phyloP scores from a whole-genome alignment of 2,888 invertebrate species.

The Hyposoter didymator region DNA sequence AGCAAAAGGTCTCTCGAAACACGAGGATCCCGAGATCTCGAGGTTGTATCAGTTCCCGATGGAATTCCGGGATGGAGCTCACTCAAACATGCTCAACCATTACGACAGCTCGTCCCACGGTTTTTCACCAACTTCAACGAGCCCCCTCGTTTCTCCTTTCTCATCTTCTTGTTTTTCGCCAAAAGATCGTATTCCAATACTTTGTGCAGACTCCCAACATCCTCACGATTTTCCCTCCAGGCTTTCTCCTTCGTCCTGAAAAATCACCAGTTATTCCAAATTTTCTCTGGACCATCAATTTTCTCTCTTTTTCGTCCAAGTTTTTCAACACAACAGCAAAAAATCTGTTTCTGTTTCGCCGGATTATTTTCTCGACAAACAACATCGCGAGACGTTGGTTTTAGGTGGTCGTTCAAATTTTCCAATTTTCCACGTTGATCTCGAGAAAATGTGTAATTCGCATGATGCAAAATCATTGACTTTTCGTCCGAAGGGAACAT shows the following conservation, averaged over 20 bases:
- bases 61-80: slow-evolving; percentile 47
- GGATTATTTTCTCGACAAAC: background rate
- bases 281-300: background rate
- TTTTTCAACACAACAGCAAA: background rate
- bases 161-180: slow-evolving; percentile 1
- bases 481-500: background rate
- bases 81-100: slow-evolving; percentile 53
- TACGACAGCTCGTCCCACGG: slow-evolving; percentile 13
- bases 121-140: background rate
- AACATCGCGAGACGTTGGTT: background rate
- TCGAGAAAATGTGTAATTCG: background rate
- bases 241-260: background rate
- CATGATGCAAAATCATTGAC: background rate
- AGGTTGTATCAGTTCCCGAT: slow-evolving; percentile 53
- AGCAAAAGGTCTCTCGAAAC: slow-evolving; percentile 5
- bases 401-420: background rate
- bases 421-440: background rate
- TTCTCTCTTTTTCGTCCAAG: background rate
- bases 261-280: background rate
- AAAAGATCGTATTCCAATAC: background rate
- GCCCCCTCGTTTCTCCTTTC: background rate
- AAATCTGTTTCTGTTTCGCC: background rate
- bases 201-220: background rate
- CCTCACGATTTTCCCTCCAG: background rate
- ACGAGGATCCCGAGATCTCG: slow-evolving; percentile 7